phyloP scores from a whole-genome alignment of 2,797 vertebrate species.

The Gobio occitaniae region DNA sequence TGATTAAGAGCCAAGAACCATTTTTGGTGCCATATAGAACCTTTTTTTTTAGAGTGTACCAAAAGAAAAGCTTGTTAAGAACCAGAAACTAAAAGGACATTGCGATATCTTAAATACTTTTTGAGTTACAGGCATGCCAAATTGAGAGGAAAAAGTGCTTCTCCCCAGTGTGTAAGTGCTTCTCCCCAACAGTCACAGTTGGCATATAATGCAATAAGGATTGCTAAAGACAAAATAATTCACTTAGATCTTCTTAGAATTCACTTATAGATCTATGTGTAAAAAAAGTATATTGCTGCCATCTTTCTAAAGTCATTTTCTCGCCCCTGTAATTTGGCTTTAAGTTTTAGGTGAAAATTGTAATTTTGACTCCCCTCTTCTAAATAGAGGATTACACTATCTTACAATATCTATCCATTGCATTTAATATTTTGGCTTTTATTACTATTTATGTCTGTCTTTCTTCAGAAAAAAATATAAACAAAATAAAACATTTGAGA shows the following conservation, averaged over 20 bases:
- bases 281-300: neutral
- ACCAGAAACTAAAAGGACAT: no score
- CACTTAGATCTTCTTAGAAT: no score
- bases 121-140: no score
- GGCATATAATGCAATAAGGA: neutral
- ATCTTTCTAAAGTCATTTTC: no score
- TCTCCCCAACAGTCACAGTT: neutral
- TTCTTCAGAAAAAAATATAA: neutral
- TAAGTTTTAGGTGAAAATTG: neutral
- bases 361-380: neutral
- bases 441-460: neutral
- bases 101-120: no score
- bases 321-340: no score
- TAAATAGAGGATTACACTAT: neutral
- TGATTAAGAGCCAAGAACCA: no score
- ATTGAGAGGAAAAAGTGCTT: neutral
- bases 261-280: neutral
- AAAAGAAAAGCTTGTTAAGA: no score
- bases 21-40: no score
- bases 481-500: neutral
- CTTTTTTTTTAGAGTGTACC: no score
- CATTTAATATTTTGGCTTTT: neutral
- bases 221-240: neutral
- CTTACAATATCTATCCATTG: neutral
- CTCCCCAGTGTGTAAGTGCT: no score